These are phyloP conservation scores for Streptopelia turtur DNA, from an alignment of 2,797 vertebrate species.

Conservation along the genomic window DNA sequence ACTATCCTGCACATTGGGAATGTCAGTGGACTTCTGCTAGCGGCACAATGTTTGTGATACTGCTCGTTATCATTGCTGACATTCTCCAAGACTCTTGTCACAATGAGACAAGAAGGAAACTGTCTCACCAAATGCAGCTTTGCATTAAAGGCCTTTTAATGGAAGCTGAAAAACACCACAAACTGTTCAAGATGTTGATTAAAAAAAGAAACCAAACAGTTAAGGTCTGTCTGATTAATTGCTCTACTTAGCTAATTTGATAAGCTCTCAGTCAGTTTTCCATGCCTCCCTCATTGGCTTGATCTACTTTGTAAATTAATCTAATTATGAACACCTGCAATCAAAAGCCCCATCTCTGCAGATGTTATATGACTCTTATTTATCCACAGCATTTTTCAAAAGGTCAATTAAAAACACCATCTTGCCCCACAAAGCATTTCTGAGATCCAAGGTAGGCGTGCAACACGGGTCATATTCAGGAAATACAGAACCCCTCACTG, in stretches of 20 bases:
- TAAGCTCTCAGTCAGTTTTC: constrained; percentile 23
- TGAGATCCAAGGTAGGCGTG: not conserved
- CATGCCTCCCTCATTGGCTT: not conserved
- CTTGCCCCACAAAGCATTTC: not conserved
- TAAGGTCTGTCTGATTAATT: constrained; percentile 43
- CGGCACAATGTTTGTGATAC: not conserved
- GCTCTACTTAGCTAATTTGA: constrained; percentile 46
- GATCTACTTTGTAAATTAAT: constrained; percentile 23
- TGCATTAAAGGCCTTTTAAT: not conserved
- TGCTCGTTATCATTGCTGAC: fast-evolving
- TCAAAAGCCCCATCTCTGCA: not conserved
- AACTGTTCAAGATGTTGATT: not conserved
- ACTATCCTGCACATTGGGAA: not conserved
- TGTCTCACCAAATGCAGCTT: not conserved
- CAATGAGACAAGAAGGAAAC: not conserved
- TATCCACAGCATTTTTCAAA: not conserved
- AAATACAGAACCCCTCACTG: not conserved
- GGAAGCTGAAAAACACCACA: not conserved
- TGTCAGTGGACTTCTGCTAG: not conserved
- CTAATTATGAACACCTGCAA: constrained; percentile 31
- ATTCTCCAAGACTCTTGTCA: fast-evolving
- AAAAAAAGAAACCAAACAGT: not conserved
- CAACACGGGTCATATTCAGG: not conserved
- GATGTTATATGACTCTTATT: not conserved
- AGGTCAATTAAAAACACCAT: not conserved